Conservation (phyloP, 1,140 invertebrate species). For the Leptinotarsa undecemlineata region DNA sequence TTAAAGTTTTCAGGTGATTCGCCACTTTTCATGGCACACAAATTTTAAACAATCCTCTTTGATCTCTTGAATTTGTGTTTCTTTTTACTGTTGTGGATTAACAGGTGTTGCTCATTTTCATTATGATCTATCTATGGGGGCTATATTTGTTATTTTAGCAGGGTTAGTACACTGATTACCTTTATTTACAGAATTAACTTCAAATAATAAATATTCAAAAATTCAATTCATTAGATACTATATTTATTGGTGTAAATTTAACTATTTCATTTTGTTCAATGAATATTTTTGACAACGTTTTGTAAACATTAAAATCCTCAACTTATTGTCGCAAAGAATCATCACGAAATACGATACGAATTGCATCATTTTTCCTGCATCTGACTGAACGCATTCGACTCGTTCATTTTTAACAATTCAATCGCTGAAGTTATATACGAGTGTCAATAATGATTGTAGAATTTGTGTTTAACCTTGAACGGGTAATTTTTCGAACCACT, state of each 20-base stretch:
- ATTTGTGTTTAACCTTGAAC: no score
- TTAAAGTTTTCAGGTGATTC: constrained; percentile 62
- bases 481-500: no score
- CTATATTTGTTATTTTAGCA: constrained; percentile 67
- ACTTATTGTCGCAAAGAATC: no score
- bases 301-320: no score
- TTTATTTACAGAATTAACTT: constrained; percentile 62
- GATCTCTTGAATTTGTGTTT: constrained; percentile 72
- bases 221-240: constrained; percentile 61
- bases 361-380: no score
- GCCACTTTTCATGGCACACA: constrained; percentile 58
- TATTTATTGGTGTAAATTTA: constrained; percentile 72
- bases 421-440: no score
- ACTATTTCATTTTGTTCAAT: constrained; percentile 60
- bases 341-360: no score
- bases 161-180: constrained; percentile 70
- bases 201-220: constrained; percentile 63
- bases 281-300: no score
- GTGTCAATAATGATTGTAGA: no score
- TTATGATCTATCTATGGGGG: constrained; percentile 66
- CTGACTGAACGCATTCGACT: no score
- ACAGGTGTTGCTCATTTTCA: constrained; percentile 75
- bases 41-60: constrained; percentile 62
- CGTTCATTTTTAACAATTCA: no score
- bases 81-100: constrained; percentile 67